These are phyloP conservation scores for Aphodius granarius DNA, from an alignment of 2,888 invertebrate species.

Conservation along the genomic window DNA sequence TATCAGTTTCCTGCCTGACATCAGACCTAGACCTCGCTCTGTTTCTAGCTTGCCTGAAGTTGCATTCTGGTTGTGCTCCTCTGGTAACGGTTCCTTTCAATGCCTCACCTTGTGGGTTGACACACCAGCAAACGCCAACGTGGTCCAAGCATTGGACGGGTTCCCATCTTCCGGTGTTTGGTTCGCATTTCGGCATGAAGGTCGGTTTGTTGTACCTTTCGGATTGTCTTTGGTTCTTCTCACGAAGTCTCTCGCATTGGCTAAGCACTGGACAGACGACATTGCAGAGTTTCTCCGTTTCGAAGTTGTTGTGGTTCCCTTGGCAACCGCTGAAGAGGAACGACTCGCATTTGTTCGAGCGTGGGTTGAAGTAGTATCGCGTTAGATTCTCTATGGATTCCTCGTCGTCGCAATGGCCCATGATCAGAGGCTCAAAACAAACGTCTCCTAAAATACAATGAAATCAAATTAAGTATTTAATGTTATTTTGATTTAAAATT, in stretches of 20 bases:
- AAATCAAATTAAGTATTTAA: constrained; percentile 4
- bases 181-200: constrained; percentile 77
- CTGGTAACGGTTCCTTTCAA: constrained; percentile 78
- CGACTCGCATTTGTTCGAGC: constrained; percentile 73
- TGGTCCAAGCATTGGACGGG: constrained; percentile 78
- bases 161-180: constrained; percentile 75
- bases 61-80: constrained; percentile 75
- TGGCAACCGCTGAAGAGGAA: constrained; percentile 74
- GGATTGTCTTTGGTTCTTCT: constrained; percentile 75
- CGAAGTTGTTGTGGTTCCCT: constrained; percentile 84
- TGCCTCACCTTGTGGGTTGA: constrained; percentile 78
- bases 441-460: constrained; percentile 64
- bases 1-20: constrained; percentile 55
- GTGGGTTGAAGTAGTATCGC: constrained; percentile 78
- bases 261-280: constrained; percentile 79
- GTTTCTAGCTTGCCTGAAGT: constrained; percentile 76
- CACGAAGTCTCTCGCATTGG: constrained; percentile 77
- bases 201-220: constrained; percentile 73
- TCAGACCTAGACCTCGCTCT: constrained; percentile 50
- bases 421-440: constrained; percentile 75
- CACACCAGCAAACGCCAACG: constrained; percentile 86
- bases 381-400: constrained; percentile 54
- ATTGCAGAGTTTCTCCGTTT: constrained; percentile 76
- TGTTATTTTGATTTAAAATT: too few species aligned
- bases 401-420: constrained; percentile 59